These are phyloP conservation scores for Sciurus vulgaris DNA, from an alignment of 2,797 vertebrate species.

Conservation along the genomic window DNA sequence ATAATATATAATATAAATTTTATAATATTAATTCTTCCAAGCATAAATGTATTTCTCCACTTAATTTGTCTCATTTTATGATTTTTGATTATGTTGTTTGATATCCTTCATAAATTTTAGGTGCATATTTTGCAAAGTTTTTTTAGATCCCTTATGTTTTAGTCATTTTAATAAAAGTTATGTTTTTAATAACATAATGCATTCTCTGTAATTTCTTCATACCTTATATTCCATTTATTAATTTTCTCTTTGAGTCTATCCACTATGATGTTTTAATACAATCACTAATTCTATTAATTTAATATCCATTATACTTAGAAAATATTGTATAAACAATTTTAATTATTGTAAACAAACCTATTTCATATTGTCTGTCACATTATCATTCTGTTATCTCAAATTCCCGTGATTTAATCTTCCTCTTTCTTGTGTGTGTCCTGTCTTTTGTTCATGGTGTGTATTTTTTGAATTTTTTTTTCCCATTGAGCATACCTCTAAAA, in stretches of 20 bases:
- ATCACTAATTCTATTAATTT: not conserved
- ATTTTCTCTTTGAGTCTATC: not conserved
- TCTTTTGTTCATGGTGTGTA: not conserved
- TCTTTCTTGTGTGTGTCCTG: not conserved
- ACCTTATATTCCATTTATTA: not conserved
- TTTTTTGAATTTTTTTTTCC: not conserved
- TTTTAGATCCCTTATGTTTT: not conserved
- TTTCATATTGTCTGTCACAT: not conserved
- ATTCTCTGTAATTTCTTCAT: not conserved
- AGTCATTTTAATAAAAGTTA: not conserved
- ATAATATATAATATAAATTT: not conserved
- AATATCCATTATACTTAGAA: not conserved
- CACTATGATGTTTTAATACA: not conserved
- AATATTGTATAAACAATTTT: not conserved
- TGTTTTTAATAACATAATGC: not conserved
- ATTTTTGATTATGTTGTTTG: not conserved
- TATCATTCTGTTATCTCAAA: not conserved
- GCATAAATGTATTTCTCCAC: not conserved
- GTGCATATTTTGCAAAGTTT: not conserved
- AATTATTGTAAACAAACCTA: not conserved
- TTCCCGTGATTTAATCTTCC: not conserved
- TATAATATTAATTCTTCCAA: not conserved
- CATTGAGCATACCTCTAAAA: not conserved
- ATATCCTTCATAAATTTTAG: not conserved
- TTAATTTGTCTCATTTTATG: not conserved